Evolutionary conservation across 1,140 invertebrate species (phyloP), one percentile per base, ranked within the genome.

Genomic region (Triops longicaudatus): DNA sequence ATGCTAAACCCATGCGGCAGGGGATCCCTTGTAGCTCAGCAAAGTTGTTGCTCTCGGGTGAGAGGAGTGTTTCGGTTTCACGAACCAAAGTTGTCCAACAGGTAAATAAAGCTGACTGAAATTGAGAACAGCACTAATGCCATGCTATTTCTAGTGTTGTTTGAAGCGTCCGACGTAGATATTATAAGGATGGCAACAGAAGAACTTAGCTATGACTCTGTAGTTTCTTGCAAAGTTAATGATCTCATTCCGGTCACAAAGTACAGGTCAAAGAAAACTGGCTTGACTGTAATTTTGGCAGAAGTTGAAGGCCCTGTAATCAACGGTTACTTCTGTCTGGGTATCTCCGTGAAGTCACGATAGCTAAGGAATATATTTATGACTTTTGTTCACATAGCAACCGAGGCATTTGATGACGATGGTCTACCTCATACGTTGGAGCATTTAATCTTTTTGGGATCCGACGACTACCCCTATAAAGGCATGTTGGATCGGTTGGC

Each of bases 361-460:
- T 14, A 73, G 43, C 27, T n/a, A 72, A 31, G 31, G 4, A 12
- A 72, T 50, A 63, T 37, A 75, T 74, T 76, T 78, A 72, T 77
- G n/a, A n/a, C n/a, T 78, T 72, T 76, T 79, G 77, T 82, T 86
- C 79, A 81, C n/a, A n/a, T n/a, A 96, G 94, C 91, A 26, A 97
- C 95, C 14, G 94, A 97, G 87, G 92, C 94, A 0, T 88, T 91
- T 82, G 93, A 95, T 85, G 93, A 97, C 85, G 94, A 97, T 87
- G 95, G 95, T 4, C 83, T 97, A 50, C 95, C 95, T 0, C 95
- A 97, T 82, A 97, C 95, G 14, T 85, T 97, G 83, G 95, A 97
- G 82, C 95, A 98, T 85, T 87, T 97, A 9, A 89, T 97, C 26
- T 97, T 97, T 84, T 85, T 97, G 81, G 95, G 95, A 1, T 95